Conservation (phyloP, 23 tunicate species). For the Ascidia mentula region DNA sequence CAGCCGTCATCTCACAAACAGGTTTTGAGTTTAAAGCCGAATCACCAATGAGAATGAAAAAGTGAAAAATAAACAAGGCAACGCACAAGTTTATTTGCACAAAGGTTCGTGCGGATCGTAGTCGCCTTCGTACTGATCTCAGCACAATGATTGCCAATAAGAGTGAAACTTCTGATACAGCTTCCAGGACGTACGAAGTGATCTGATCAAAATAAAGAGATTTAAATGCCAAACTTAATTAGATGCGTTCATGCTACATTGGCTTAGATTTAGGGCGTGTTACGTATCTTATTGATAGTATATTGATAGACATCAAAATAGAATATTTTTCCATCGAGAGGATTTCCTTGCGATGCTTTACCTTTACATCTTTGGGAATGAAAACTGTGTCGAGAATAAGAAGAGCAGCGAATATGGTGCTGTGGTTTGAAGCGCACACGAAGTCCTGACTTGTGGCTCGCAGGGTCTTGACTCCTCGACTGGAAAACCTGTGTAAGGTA, state of each 20-base stretch:
- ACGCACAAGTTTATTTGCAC: constrained; percentile 20
- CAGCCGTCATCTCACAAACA: neutral
- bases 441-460: neutral
- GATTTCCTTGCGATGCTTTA: too few species aligned
- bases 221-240: neutral
- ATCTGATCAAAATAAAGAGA: neutral
- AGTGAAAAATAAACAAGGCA: constrained; percentile 13
- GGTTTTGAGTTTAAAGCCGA: neutral
- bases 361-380: neutral
- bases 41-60: neutral
- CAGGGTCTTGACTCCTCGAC: neutral
- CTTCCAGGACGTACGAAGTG: constrained; percentile 8
- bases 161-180: constrained; percentile 8
- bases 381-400: neutral
- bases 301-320: too few species aligned
- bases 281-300: too few species aligned
- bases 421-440: constrained; percentile 12
- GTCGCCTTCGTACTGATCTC: constrained; percentile 3
- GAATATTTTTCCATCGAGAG: neutral
- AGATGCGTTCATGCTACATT: too few species aligned
- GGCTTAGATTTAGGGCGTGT: too few species aligned
- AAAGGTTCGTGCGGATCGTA: constrained; percentile 19
- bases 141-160: constrained; percentile 1
- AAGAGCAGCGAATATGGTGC: constrained; percentile 16
- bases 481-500: constrained; percentile 10